A percentile compares a stretch with the other conserved stretches of the same genome.
Conservation (phyloP, 2,888 invertebrate genomes). For the Malthinus seriepunctatus region DNA sequence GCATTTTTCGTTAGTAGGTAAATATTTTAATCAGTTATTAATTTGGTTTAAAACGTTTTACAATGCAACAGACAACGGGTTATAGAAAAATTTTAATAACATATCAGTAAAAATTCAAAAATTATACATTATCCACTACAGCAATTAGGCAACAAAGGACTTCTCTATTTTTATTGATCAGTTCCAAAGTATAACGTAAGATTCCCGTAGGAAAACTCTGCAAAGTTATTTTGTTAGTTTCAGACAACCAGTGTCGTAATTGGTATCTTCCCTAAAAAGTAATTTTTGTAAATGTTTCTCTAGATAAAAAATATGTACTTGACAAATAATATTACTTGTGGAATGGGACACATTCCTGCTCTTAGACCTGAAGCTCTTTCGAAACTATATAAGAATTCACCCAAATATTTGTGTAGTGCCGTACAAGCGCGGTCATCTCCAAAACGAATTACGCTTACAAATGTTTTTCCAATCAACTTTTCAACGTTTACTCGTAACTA, state of each 20-base stretch:
- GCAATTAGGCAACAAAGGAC: neutral
- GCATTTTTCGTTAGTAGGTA: no score
- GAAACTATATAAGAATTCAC: constrained; percentile 4
- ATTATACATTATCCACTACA: constrained; percentile 1
- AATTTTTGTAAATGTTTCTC: neutral
- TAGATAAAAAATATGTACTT: neutral
- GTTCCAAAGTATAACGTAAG: neutral
- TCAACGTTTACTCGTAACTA: no score
- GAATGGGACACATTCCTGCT: constrained; percentile 4
- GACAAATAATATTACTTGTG: neutral
- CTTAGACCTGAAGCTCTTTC: neutral
- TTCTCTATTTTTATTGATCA: neutral
- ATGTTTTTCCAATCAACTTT: no score
- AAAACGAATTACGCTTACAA: no score
- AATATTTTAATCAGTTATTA: no score
- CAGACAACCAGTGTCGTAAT: neutral
- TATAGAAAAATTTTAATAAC: no score
- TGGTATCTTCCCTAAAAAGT: neutral
- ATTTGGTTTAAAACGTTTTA: no score
- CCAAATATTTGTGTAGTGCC: constrained; percentile 5
- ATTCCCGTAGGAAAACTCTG: neutral
- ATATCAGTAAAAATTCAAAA: no score
- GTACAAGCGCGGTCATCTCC: neutral
- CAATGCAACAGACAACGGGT: no score
- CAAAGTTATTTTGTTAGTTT: constrained; percentile 1